Base-by-base conservation (phyloP, 1,140 invertebrate genomes). In the Hyposmocoma kahamanoa region DNA sequence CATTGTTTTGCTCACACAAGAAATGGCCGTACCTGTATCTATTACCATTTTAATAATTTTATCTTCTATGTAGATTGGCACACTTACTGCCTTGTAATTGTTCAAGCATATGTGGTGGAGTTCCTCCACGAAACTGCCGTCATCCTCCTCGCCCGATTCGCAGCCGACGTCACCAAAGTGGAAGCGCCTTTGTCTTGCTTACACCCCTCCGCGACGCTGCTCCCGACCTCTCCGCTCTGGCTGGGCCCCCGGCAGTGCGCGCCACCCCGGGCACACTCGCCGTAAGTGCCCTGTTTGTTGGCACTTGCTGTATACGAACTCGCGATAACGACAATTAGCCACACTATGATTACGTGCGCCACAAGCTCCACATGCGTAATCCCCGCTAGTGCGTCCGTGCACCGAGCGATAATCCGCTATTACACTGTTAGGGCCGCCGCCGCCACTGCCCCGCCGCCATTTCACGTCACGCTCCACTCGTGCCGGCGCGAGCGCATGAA, bases 41-140 rank as follows among this genome's bases (percentile, higher is more conserved):
- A 47, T 26, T 39, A 39, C 34, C 32, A 47, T 39, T 13, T 24
- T 17, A 9, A 47, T 24, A 10, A 41, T 10, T 18, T 17, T 17
- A 5, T 26, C 21, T 8, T 47, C 22, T 19, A 47, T 41, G 6
- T 9, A 17, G 10, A 47, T 24, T 22, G 36, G 22, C 17, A 39
- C 6, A 47, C 34, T 47, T 15, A 47, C 36, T 13, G 46, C n/a
- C 17, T 17, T 13, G 18, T 41, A 47, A 24, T 47, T 21, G 20
- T 41, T 47, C 36, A 47, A 39, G 13, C 34, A 24, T n/a, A 47
- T 6, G 4, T 47, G 46, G 46, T 47, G 34, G n/a, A 47, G 19
- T 17, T 38, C 46, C 10, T 41, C 19, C 3, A 34, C 26, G 2
- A 24, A 9, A 6, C n/a, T 9, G 8, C 17, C 3, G 17, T 18